These are phyloP conservation scores for Zootermopsis nevadensis DNA, from an alignment of 2,888 invertebrate species.

Conservation along the genomic window DNA sequence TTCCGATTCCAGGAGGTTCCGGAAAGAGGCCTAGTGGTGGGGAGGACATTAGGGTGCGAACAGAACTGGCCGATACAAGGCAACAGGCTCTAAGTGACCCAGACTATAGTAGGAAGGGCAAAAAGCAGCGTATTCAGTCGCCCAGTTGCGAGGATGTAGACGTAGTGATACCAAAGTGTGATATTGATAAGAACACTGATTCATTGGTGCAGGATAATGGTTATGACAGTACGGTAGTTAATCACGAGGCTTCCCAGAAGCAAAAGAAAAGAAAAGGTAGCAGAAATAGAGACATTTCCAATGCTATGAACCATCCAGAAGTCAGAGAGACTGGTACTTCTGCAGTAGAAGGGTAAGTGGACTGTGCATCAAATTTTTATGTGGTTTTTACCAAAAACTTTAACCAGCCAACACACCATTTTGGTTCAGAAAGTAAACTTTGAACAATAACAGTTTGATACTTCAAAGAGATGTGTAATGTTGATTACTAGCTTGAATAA, in stretches of 20 bases:
- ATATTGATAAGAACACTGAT: constrained; percentile 53
- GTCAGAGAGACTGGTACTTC: background rate
- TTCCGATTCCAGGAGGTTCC: constrained; percentile 17
- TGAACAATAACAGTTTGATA: no score
- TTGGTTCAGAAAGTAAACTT: no score
- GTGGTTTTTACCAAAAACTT: no score
- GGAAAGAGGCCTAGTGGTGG: background rate
- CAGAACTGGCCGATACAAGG: constrained; percentile 66
- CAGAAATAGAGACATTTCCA: constrained; percentile 1
- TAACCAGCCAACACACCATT: no score
- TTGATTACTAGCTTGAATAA: no score
- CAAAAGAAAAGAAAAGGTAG: constrained; percentile 42
- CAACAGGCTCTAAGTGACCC: constrained; percentile 55
- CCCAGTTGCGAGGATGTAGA: constrained; percentile 41
- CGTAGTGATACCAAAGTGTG: constrained; percentile 51
- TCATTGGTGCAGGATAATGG: constrained; percentile 54
- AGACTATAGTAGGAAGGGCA: constrained; percentile 35
- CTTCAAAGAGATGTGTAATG: no score
- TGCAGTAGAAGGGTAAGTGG: background rate
- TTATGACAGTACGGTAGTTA: constrained; percentile 45
- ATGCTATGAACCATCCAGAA: background rate
- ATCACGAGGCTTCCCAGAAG: constrained; percentile 44
- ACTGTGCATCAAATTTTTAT: no score
- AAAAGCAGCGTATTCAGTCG: constrained; percentile 45
- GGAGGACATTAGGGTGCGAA: constrained; percentile 66